Evolutionary conservation across 2,888 invertebrate species (phyloP), one percentile per base, ranked within the genome.

Genomic region (Lomographa bimaculata): DNA sequence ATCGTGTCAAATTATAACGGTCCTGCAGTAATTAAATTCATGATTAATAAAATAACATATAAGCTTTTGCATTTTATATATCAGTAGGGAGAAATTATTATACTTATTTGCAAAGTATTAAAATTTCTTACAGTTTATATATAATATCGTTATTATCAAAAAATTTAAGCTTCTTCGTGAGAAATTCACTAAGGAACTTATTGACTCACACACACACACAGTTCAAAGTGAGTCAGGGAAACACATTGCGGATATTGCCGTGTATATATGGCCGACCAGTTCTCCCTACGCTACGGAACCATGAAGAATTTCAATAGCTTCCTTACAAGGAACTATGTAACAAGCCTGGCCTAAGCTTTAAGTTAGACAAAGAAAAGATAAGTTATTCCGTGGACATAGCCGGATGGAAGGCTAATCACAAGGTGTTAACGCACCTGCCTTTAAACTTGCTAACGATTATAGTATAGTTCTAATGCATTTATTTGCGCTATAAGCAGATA

Each of bases 371-470:
- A 66, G 64, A 71, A 61, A 66, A 58, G 66, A 77, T 78, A 72
- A 74, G 72, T 71, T 70, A 80, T 77, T 77, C 72, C 66, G 59
- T 64, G 56, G 60, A 72, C 69, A 71, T 60, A 76, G 71, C 71
- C 75, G 78, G 79, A 84, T 75, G 78, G 79, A 84, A 83, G 80
- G 69, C 64, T 66, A 61, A 54, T 57, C 66, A 74, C 81, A 85
- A 85, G 83, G 82, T 86, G 84, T 59, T 68, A 59, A 53, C 19
- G 21, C 85, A 85, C 79, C 85, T 85, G 85, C 73, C 64, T 47
- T 32, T 38, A 34, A 34, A 26, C 10, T 55, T 35, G 24, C 26
- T 33, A 24, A 42, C 21, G 26, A 32, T 36, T 60, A 58, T 62
- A 63, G 54, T 4, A n/a, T n/a, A 14, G 14, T 4, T 14, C 14